Evolutionary conservation across 2,888 invertebrate species (phyloP).

Genomic region (Tenthredo mesomela): DNA sequence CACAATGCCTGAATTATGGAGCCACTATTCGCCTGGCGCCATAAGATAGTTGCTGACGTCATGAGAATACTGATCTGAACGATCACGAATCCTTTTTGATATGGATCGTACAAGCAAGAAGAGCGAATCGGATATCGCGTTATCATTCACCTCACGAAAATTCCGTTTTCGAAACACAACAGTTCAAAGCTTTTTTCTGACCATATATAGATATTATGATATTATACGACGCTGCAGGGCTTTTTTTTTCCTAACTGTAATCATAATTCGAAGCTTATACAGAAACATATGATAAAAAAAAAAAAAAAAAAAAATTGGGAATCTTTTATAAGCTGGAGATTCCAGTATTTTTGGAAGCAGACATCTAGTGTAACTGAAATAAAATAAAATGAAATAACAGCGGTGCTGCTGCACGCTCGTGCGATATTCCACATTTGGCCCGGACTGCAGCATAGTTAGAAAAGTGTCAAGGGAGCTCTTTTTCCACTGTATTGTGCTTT

Average conservation of each 20-base stretch:
- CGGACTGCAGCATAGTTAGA: conserved; percentile 18
- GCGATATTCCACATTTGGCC: conserved; percentile 1
- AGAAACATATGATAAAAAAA: no score
- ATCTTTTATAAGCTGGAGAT: neutral
- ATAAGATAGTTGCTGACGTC: conserved; percentile 13
- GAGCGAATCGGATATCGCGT: neutral
- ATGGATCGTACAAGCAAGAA: neutral
- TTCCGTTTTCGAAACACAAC: neutral
- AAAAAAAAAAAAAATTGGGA: no score
- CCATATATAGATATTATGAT: no score
- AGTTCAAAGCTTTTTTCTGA: neutral
- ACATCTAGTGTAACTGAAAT: neutral
- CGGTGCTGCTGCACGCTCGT: neutral
- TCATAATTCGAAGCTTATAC: neutral
- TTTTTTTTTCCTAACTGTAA: neutral
- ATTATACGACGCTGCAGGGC: no score
- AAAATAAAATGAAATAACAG: conserved; percentile 14
- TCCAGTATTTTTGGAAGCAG: neutral
- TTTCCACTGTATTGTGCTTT: conserved; percentile 23
- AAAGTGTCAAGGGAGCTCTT: conserved; percentile 49
- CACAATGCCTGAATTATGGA: conserved; percentile 20
- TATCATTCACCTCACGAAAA: conserved; percentile 21
- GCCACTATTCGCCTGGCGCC: neutral
- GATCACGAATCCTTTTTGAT: neutral
- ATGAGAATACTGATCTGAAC: conserved; percentile 25